Conservation (phyloP, 1,140 invertebrate species). For the Pseudobourletiella spinata region DNA sequence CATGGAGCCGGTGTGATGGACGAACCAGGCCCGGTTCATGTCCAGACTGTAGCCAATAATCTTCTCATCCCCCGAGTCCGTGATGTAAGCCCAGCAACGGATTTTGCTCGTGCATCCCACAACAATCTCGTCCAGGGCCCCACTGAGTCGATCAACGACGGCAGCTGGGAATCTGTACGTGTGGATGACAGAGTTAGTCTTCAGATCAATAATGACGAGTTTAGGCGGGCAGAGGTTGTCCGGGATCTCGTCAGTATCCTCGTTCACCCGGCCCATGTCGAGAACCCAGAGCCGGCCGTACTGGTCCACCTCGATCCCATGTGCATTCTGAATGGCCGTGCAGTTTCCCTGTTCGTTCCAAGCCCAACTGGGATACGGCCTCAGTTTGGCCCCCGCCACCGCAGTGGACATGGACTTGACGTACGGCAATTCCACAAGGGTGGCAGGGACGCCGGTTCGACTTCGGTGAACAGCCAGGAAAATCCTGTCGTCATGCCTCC, state of each 20-base stretch:
- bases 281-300: constrained; percentile 69
- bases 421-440: constrained; percentile 50
- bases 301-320: constrained; percentile 57
- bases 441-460: constrained; percentile 60
- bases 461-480: constrained; percentile 62
- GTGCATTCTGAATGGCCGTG: constrained; percentile 64
- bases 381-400: constrained; percentile 33
- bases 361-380: constrained; percentile 67
- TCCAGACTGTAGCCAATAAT: constrained; percentile 45
- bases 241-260: constrained; percentile 65
- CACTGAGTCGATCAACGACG: constrained; percentile 26
- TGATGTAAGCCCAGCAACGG: constrained; percentile 65
- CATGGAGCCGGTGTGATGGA: background rate
- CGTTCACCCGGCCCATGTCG: constrained; percentile 51
- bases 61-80: constrained; percentile 42
- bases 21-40: constrained; percentile 54
- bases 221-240: constrained; percentile 59
- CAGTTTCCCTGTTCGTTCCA: constrained; percentile 59
- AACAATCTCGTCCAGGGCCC: constrained; percentile 9
- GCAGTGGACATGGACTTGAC: background rate
- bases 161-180: constrained; percentile 45
- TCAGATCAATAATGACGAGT: constrained; percentile 67
- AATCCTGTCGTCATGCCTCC: constrained; percentile 55
- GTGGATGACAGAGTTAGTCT: constrained; percentile 55
- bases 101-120: constrained; percentile 45